Base-by-base conservation (phyloP, 2,113 vertebrate genomes). In the Pachycephala philippinensis region DNA sequence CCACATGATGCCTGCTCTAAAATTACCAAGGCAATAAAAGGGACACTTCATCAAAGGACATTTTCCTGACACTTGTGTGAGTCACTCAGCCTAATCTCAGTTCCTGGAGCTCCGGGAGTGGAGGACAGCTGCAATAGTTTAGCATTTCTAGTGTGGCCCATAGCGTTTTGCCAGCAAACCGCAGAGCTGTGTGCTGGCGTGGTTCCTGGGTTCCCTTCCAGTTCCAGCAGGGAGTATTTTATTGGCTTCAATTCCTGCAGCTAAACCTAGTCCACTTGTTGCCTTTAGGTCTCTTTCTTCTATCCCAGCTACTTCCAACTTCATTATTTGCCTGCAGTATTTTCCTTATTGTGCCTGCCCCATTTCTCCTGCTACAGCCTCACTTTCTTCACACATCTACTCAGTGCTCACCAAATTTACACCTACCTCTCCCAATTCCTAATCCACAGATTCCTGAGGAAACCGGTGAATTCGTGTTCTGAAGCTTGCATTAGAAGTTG, bases 351-450 rank as follows among this genome's bases (percentile, higher is more conserved):
- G 3, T n/a, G 11, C 30, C 26, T 72, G 40, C 5, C 9, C 14
- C 1, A 0, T 72, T 69, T 60, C n/a, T 63, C 33, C 35, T 39
- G 45, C 42, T 57, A 13, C 24, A n/a, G 31, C 22, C 26, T 80
- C 1, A 0, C 3, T 86, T 27, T 76, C 0, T 0, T 33, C 68
- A 69, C 53, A 33, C 8, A 39, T 23, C 35, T 47, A 35, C 15
- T 22, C n/a, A 74, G 5, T 9, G 24, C 13, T 39, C 24, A 45
- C 31, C 63, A 60, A 47, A 84, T 40, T 27, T 52, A 47, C 16
- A 69, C 20, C 28, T 59, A 50, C 2, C 4, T 77, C 53, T 78
- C 31, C n/a, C 64, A 59, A 39, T 28, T 87, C 13, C 28, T 74
- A 52, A 89, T 27, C 9, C 30, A 89, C 33, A 27, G 12, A 6